Evolutionary conservation across 2,888 invertebrate genomes (phyloP), one percentile per base, ranked within the genome.

Genomic region (Zele albiditarsus): DNA sequence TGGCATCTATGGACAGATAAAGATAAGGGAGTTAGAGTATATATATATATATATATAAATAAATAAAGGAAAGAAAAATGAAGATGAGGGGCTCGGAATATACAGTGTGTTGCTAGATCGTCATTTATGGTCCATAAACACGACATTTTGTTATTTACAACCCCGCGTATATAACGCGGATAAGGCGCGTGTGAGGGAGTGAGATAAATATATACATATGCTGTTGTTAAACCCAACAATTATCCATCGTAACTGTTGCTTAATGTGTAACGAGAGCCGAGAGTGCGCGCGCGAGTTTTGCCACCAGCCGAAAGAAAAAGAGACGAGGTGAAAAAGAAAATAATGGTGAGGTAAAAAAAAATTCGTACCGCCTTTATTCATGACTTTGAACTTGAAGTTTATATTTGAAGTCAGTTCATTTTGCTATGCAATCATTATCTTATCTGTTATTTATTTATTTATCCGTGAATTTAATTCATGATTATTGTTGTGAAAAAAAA

Each of bases 81-180:
- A 38, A 38, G 38, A 38, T 38, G 38, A 38, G 10, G 8, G 38
- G 8, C 38, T 38, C 4, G 38, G 12, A 38, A 46, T n/a, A 46
- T 46, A 46, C 46, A 46, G n/a, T n/a, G 46, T 71, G 71, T 63
- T 71, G 49, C 66, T 57, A 83, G 81, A 82, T 80, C 83, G 80
- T 82, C 85, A 81, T 88, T 87, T 88, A 88, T 84, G 86, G 84
- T 82, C 86, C 86, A 85, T 86, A 86, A 87, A 86, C 85, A 80
- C 82, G 83, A 82, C 84, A 83, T 80, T 38, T 82, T 82, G 83
- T 86, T 85, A 86, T 87, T 87, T 86, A 86, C 84, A 82, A 80
- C 53, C 20, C 20, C 20, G 8, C 8, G 10, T 20, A 53, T 4
- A n/a, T 8, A 10, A 20, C 23, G 20, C n/a, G 20, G 20, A 20